phyloP scores from a whole-genome alignment of 2,797 vertebrate genomes.

The Toxotes lorentzi region DNA sequence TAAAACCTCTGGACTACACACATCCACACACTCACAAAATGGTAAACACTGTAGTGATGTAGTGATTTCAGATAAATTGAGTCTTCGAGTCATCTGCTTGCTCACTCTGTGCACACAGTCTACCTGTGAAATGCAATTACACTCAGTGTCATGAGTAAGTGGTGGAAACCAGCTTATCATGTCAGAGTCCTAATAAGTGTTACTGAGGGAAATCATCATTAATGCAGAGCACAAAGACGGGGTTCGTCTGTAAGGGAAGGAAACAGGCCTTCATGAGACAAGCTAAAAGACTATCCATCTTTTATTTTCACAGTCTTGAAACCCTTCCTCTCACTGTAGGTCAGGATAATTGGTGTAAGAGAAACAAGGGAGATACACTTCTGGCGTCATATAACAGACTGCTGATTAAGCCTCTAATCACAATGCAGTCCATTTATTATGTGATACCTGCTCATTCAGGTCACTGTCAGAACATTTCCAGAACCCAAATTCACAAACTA shows the following conservation, averaged over 20 bases:
- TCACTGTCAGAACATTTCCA: neutral
- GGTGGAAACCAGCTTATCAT: slow-evolving; percentile 74
- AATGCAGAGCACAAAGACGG: slow-evolving; percentile 66
- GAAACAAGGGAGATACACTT: neutral
- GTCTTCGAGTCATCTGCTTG: slow-evolving; percentile 46
- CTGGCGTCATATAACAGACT: slow-evolving; percentile 29
- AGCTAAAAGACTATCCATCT: neutral
- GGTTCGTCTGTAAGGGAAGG: slow-evolving; percentile 33
- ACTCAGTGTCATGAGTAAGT: slow-evolving; percentile 74
- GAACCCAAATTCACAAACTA: neutral
- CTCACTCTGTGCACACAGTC: slow-evolving; percentile 64
- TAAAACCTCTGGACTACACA: neutral
- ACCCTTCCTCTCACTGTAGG: neutral
- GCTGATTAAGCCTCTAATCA: slow-evolving; percentile 55
- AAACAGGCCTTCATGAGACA: slow-evolving; percentile 17
- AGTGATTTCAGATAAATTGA: slow-evolving; percentile 69
- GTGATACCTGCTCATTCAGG: slow-evolving; percentile 27
- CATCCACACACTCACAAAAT: neutral
- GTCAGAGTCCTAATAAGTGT: slow-evolving; percentile 79
- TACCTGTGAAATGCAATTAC: slow-evolving; percentile 78
- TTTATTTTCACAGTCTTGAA: neutral
- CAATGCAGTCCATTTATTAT: slow-evolving; percentile 25
- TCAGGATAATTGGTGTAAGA: slow-evolving; percentile 1
- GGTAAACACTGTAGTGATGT: slow-evolving; percentile 49
- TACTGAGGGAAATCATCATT: slow-evolving; percentile 74